Evolutionary conservation across 2,888 invertebrate species (phyloP), one percentile per base, ranked within the genome.

Genomic region (Autographa pulchrina): DNA sequence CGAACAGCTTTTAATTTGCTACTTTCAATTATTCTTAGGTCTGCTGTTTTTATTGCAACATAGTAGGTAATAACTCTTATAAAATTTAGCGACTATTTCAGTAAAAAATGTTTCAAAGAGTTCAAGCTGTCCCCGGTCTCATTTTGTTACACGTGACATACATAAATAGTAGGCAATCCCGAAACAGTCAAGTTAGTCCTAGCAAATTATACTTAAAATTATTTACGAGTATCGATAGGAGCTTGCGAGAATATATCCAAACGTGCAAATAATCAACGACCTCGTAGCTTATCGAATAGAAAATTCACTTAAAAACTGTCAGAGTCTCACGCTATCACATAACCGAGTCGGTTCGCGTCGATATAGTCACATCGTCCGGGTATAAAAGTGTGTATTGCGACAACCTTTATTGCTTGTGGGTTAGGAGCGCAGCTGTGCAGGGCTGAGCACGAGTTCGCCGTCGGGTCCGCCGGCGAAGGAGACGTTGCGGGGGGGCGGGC

Each of bases 371-470:
- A 86, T 89, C 86, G 91, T 90, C 84, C 83, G 80, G 78, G 77
- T 84, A 83, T 78, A 86, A 86, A 86, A 83, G 74, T 74, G 82
- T 73, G 85, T 92, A 89, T 91, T 90, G 92, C 90, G 89, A 87
- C 81, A 83, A 86, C 71, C 81, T 87, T 91, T 93, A 93, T 93
- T 93, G 93, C 92, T 93, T 91, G 88, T 77, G 87, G 88, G 92
- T 92, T 96, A 96, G 90, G 96, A 96, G 92, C 96, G 96, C 86
- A 97, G 93, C 88, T 97, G 97, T 78, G 97, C 96, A 81, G 97
- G 97, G 87, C 97, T 97, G 85, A 97, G 96, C 76, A 97, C 96
- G 77, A 97, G 96, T 80, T 97, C 97, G 87, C 94, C 95, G 93
- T 95, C 95, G 71, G 92, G 92, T 59, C 89, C 92, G 79, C 93